Conservation (phyloP, 1,140 invertebrate genomes). For the Brachionus paranguensis region DNA sequence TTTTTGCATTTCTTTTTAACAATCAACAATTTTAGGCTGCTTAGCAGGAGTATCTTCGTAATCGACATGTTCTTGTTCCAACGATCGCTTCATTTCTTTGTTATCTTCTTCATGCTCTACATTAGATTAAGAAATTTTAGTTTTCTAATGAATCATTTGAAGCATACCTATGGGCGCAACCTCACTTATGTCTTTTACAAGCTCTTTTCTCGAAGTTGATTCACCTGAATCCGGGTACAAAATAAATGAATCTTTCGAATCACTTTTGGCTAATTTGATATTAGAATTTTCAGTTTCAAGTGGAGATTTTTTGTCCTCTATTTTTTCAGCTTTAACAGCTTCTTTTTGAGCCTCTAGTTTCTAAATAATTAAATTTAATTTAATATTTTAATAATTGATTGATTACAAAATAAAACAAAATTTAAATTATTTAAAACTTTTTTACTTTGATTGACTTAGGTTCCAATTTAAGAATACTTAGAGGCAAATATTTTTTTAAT, state of each 20-base stretch:
- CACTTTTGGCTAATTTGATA: conserved; percentile 15
- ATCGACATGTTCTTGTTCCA: neutral
- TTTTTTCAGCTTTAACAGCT: neutral
- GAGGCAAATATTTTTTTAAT: conserved; percentile 34
- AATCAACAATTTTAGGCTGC: neutral
- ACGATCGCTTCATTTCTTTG: neutral
- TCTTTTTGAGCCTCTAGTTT: neutral
- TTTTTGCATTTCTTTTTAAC: too few relatives aligned
- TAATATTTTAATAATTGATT: neutral
- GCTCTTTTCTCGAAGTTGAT: neutral
- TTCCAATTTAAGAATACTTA: conserved; percentile 27
- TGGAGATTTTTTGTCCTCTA: neutral
- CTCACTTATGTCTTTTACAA: neutral
- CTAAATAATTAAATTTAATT: neutral
- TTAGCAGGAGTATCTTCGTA: neutral
- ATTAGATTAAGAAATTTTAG: neutral
- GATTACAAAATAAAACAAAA: neutral
- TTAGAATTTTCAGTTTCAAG: neutral
- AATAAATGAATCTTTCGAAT: conserved; percentile 31
- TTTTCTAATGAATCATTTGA: neutral
- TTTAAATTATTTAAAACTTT: neutral
- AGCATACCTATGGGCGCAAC: neutral
- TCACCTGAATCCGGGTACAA: neutral
- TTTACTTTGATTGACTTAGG: neutral
- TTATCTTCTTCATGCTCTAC: neutral